Evolutionary conservation across 1,140 invertebrate genomes (phyloP), one percentile per base, ranked within the genome.

Genomic region (Dinothrombium tinctorium): DNA sequence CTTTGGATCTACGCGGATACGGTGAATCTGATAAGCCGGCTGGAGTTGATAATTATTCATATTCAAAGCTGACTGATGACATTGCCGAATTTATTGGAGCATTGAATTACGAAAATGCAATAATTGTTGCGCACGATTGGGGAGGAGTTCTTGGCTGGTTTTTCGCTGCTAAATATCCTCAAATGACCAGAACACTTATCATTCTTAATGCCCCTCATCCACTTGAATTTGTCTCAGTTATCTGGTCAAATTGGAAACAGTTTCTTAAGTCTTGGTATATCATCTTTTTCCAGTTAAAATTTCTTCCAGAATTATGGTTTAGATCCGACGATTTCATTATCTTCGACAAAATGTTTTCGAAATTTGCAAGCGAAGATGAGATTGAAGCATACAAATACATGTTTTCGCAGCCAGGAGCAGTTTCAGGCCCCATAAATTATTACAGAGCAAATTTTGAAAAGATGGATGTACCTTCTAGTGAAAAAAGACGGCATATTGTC

Each of bases 21-120:
- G 74, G 73, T 4, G 72, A 78, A 49, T 76, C 76, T 2, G 76
- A 80, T 46, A 79, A 80, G 55, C 77, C 77, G n/a, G 50, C 51
- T 15, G 67, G 63, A 26, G 57, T 66, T 23, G 53, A 58, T 21
- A 62, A 62, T 31, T 84, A 84, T 51, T 58, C 56, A 37, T 59
- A 73, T 15, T 57, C 68, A 23, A 59, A 61, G 31, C 52, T 83
- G 14, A 56, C 71, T 6, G 61, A 68, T 25, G 79, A 84, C 59
- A 51, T 81, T 2, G 61, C 63, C 39, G 56, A 31, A 22, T 22
- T 45, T 2, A 45, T 44, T 1, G 2, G 9, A 14, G 19, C 4
- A 19, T 24, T 36, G 9, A 15, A 14, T 12, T 45, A 37, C 23
- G 20, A 45, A 11, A 45, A 44, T n/a, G 29, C 21, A 3, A 49